Conservation (phyloP, 2,797 vertebrate genomes). For the Danio choprae region DNA sequence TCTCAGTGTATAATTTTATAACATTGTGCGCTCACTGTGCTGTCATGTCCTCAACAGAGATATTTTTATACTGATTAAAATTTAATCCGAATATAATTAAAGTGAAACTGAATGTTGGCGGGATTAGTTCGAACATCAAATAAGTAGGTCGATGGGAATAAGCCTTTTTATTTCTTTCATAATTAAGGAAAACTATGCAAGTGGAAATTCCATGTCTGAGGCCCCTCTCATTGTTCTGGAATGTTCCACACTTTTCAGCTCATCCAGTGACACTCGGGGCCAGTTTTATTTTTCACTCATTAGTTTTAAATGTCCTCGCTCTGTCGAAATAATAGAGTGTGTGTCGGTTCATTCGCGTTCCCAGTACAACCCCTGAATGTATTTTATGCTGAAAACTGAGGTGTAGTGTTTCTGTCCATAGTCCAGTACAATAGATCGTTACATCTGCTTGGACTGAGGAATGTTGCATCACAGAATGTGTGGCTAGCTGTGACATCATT, state of each 20-base stretch:
- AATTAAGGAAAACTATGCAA: constrained; percentile 28
- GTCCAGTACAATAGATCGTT: neutral
- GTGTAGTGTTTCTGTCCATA: neutral
- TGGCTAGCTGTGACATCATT: constrained; percentile 21
- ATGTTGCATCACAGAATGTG: constrained; percentile 36
- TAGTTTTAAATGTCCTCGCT: constrained; percentile 27
- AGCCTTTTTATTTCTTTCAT: constrained; percentile 36
- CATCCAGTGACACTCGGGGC: neutral
- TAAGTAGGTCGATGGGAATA: constrained; percentile 21
- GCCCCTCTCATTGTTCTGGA: constrained; percentile 15
- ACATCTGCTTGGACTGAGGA: constrained; percentile 26
- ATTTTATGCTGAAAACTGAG: neutral
- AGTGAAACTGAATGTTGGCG: neutral
- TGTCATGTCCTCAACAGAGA: neutral
- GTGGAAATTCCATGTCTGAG: constrained; percentile 9
- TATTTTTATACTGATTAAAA: constrained; percentile 15
- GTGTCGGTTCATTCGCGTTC: constrained; percentile 22
- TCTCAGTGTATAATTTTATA: neutral
- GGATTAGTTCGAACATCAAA: neutral
- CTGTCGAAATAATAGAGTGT: neutral
- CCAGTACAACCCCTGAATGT: constrained; percentile 10
- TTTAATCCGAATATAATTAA: constrained; percentile 39
- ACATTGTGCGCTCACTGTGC: neutral
- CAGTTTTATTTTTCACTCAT: constrained; percentile 32
- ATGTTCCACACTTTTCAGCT: constrained; percentile 28